Conservation (phyloP, 2,113 vertebrate species). For the Nerophis ophidion region DNA sequence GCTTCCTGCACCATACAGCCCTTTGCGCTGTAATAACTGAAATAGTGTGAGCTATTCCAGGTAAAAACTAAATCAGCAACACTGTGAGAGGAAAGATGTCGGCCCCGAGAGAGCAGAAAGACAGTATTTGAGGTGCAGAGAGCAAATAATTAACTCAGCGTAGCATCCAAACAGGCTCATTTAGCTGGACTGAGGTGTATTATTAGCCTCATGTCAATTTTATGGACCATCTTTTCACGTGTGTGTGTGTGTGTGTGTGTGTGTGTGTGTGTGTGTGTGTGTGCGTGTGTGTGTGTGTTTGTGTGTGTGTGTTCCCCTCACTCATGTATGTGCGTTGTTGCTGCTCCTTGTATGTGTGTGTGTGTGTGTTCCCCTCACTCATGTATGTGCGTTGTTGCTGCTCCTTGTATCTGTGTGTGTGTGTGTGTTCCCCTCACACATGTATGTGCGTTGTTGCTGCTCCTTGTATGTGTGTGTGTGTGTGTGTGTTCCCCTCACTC, state of each 20-base stretch:
- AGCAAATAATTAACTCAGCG: constrained; percentile 8
- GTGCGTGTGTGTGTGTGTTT: not conserved
- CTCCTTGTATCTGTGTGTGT: not conserved
- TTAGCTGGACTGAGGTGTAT: constrained; percentile 23
- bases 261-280: constrained; percentile 5
- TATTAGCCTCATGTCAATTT: constrained; percentile 33
- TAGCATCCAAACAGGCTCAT: constrained; percentile 14
- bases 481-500: constrained; percentile 1
- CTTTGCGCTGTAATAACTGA: not conserved
- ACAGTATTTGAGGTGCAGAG: constrained; percentile 5
- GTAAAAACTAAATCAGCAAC: not conserved
- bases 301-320: no score
- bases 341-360: not conserved
- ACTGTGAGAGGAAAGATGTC: not conserved
- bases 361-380: no score
- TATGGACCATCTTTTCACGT: constrained; percentile 15
- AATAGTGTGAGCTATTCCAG: constrained; percentile 13
- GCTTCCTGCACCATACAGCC: constrained; percentile 33
- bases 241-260: constrained; percentile 1
- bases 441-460: not conserved
- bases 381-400: not conserved
- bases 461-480: not conserved
- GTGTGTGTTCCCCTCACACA: no score
- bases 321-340: not conserved
- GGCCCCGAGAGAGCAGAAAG: not conserved